phyloP scores from a whole-genome alignment of 2,888 invertebrate genomes.

The Tolmerus cingulatus region DNA sequence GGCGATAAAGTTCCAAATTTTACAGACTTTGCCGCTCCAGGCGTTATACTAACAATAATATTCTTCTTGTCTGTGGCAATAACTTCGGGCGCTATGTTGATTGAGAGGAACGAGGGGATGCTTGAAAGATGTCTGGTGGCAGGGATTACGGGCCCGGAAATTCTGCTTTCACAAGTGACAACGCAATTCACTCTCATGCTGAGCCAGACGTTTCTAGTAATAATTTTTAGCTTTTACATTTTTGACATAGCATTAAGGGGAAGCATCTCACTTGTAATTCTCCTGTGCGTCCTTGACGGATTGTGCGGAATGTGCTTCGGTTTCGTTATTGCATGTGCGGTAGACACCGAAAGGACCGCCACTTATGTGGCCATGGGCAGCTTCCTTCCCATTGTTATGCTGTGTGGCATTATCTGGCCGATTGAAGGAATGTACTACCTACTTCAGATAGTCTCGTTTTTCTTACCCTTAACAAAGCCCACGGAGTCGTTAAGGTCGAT shows the following conservation, averaged over 20 bases:
- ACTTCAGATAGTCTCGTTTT: slow-evolving; percentile 74
- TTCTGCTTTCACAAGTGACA: slow-evolving; percentile 85
- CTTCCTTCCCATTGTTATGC: slow-evolving; percentile 83
- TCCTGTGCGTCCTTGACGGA: slow-evolving; percentile 81
- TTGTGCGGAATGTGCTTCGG: slow-evolving; percentile 94
- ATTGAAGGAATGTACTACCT: slow-evolving; percentile 87
- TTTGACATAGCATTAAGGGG: slow-evolving; percentile 83
- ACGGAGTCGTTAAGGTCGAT: slow-evolving; percentile 88
- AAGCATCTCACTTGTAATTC: slow-evolving; percentile 75
- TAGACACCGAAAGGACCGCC: slow-evolving; percentile 84
- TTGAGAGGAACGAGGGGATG: slow-evolving; percentile 89
- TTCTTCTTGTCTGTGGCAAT: slow-evolving; percentile 94
- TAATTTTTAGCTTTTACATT: slow-evolving; percentile 79
- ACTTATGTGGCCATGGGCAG: slow-evolving; percentile 87
- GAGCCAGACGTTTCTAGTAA: slow-evolving; percentile 81
- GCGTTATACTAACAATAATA: slow-evolving; percentile 87
- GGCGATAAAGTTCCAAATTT: slow-evolving; percentile 82
- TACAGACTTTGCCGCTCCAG: slow-evolving; percentile 94
- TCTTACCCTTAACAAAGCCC: slow-evolving; percentile 86
- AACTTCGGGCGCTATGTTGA: slow-evolving; percentile 88
- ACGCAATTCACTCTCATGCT: slow-evolving; percentile 89
- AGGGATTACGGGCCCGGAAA: slow-evolving; percentile 80
- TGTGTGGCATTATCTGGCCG: slow-evolving; percentile 94
- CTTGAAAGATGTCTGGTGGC: slow-evolving; percentile 88
- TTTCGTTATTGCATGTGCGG: slow-evolving; percentile 81